These are phyloP conservation scores for Benitochromis conjunctus DNA, from an alignment of 2,113 vertebrate species.

Conservation along the genomic window DNA sequence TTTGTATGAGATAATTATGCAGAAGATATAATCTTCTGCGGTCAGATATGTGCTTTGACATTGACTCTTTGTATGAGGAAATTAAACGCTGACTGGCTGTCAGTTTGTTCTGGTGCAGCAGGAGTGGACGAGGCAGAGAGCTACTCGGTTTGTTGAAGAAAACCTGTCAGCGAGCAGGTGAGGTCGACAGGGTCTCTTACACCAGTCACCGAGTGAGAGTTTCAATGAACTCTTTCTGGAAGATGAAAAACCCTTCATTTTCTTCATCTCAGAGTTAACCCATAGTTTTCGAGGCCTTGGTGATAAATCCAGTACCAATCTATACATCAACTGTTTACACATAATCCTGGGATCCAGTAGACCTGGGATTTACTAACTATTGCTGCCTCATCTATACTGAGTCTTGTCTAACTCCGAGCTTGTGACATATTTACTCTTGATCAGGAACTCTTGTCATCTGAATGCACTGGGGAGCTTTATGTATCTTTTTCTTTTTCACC, in stretches of 20 bases:
- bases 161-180: background rate
- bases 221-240: background rate
- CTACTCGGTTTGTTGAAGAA: too few species aligned
- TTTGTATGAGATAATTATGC: too few species aligned
- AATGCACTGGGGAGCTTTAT: background rate
- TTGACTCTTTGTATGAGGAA: too few species aligned
- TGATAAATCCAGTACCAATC: background rate
- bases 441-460: background rate
- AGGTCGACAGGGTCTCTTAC: background rate
- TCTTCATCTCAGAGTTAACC: background rate
- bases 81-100: too few species aligned
- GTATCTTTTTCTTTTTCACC: background rate
- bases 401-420: background rate
- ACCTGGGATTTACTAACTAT: background rate
- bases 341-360: background rate
- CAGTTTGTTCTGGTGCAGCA: too few species aligned
- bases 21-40: too few species aligned
- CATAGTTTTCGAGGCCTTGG: background rate
- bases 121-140: too few species aligned
- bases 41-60: too few species aligned
- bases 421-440: background rate
- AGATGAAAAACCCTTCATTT: background rate
- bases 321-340: background rate
- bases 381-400: background rate
- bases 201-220: background rate